Evolutionary conservation across 1,140 invertebrate species (phyloP).

Genomic region (Hylaeus anthracinus): DNA sequence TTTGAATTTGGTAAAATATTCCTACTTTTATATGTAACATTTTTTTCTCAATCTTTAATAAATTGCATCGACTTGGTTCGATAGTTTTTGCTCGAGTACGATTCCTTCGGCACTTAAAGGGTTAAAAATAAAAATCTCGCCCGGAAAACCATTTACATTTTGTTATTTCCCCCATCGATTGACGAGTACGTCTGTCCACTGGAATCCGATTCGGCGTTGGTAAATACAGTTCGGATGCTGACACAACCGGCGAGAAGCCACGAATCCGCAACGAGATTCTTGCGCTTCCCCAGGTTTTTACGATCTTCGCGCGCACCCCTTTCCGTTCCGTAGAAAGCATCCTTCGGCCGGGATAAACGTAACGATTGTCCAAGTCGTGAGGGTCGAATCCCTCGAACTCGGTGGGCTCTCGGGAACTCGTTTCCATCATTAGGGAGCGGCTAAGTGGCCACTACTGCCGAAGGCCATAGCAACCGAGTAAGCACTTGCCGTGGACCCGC

Average conservation of each 20-base stretch:
- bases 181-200: too few relatives aligned
- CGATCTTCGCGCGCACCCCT: constrained; percentile 12
- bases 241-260: too few relatives aligned
- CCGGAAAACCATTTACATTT: too few relatives aligned
- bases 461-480: constrained; percentile 47
- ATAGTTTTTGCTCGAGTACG: too few relatives aligned
- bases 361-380: constrained; percentile 49
- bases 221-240: background rate
- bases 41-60: too few relatives aligned
- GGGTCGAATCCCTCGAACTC: constrained; percentile 45
- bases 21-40: too few relatives aligned
- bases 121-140: too few relatives aligned
- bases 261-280: background rate
- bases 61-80: too few relatives aligned
- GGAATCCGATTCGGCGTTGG: background rate
- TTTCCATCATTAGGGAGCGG: constrained; percentile 62
- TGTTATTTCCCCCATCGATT: too few relatives aligned
- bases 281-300: background rate
- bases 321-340: constrained; percentile 30
- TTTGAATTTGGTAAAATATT: too few relatives aligned
- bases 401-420: constrained; percentile 55
- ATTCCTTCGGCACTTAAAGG: too few relatives aligned
- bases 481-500: constrained; percentile 38
- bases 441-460: constrained; percentile 53
- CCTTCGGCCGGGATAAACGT: constrained; percentile 45